Conservation (phyloP, 2,797 vertebrate species). For the Phataginus tetradactyla region DNA sequence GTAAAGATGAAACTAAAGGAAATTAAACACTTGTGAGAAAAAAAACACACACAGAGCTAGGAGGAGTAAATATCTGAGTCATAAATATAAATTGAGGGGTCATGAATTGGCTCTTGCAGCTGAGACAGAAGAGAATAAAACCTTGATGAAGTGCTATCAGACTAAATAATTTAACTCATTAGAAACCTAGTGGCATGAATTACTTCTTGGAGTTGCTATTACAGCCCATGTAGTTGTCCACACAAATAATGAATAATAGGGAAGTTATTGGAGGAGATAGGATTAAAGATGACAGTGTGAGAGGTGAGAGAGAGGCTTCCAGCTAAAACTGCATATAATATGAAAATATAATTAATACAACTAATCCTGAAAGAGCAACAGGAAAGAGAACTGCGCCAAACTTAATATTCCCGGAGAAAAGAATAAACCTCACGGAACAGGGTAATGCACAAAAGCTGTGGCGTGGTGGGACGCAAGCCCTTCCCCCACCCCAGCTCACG, state of each 20-base stretch:
- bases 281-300: no score
- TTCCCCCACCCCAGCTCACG: no score
- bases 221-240: neutral
- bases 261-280: neutral
- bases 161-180: slow-evolving; percentile 1
- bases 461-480: no score
- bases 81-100: neutral
- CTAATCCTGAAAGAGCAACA: no score
- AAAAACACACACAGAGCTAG: neutral
- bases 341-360: no score
- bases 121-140: neutral
- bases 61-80: neutral
- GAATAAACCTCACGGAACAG: no score
- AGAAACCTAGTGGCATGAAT: neutral
- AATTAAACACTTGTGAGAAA: neutral
- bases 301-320: no score
- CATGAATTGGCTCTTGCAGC: neutral
- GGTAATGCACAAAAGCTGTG: no score
- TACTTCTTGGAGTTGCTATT: neutral
- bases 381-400: no score
- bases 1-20: neutral
- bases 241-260: neutral
- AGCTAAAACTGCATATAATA: no score
- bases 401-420: no score
- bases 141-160: neutral